Evolutionary conservation across 2,113 vertebrate genomes (phyloP), one percentile per base, ranked within the genome.

Genomic region (Ranitomeya imitator): DNA sequence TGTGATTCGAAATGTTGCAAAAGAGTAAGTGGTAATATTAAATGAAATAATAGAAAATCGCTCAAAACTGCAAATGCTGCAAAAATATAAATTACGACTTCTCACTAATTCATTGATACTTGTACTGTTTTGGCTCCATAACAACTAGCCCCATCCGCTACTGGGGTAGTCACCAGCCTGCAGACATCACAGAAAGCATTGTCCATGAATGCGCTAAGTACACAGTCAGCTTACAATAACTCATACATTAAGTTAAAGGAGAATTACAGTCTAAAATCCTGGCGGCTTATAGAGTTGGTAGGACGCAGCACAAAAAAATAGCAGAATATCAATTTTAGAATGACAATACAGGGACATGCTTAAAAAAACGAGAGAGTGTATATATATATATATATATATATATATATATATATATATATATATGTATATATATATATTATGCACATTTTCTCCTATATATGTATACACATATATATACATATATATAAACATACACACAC

Each of bases 151-250:
- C 61, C 52, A 26, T 73, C 23, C 65, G 31, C 8, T 9, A 13
- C 7, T 23, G 26, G 14, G 21, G 69, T 57, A 85, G 67, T 26
- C 65, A n/a, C 65, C 19, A 57, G 31, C 79, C 54, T 76, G 55
- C 86, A 88, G 65, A 73, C 79, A 74, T 26, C 73, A 55, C 54
- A 76, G 59, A 82, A 76, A 76, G 61, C 76, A 81, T 57, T 54
- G 12, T 31, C 51, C 8, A 21, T 21, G n/a, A 45, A 69, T 79
- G 63, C 59, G 18, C 26, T 16, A 69, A 26, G 12, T 54, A 63
- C 63, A 69, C 37, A 79, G 77, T 80, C 78, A 54, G 86, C 86
- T 82, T 13, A 21, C 26, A 79, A 18, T n/a, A 76, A 83, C 31
- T 88, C 60, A 71, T 59, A 45, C 77, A 69, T 21, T 23, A 78